Evolutionary conservation across 2,888 invertebrate species (phyloP).

Genomic region (Microplitis deprimator): DNA sequence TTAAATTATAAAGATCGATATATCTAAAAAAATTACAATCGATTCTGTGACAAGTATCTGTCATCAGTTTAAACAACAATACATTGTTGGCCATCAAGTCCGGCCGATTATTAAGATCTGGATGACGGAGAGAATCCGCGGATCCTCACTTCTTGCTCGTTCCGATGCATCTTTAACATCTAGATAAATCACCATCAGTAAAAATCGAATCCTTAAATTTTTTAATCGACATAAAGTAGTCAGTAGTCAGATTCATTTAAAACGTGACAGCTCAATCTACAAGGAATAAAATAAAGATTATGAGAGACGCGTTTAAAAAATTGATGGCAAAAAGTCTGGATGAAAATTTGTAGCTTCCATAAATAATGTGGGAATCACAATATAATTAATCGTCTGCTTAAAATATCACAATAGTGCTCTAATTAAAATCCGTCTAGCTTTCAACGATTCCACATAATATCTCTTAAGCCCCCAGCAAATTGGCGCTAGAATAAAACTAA

Average conservation of each 20-base stretch:
- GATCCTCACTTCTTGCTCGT: conserved; percentile 34
- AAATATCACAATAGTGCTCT: neutral
- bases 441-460: neutral
- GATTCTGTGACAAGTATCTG: conserved; percentile 27
- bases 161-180: conserved; percentile 22
- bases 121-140: conserved; percentile 32
- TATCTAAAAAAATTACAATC: conserved; percentile 16
- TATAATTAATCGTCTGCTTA: neutral
- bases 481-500: neutral
- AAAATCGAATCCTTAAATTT: conserved; percentile 22
- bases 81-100: conserved; percentile 21
- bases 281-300: too few species aligned
- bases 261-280: neutral
- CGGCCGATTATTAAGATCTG: conserved; percentile 29
- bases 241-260: neutral
- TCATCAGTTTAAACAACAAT: conserved; percentile 6
- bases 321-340: neutral
- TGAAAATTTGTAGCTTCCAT: neutral
- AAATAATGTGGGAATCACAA: neutral
- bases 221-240: neutral
- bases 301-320: neutral
- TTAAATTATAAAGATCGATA: conserved; percentile 20
- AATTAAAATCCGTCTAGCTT: conserved; percentile 1
- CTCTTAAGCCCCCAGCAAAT: conserved; percentile 1
- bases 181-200: conserved; percentile 39